Evolutionary conservation across 2,797 vertebrate genomes (phyloP).

Genomic region (Nannoperca obscura): DNA sequence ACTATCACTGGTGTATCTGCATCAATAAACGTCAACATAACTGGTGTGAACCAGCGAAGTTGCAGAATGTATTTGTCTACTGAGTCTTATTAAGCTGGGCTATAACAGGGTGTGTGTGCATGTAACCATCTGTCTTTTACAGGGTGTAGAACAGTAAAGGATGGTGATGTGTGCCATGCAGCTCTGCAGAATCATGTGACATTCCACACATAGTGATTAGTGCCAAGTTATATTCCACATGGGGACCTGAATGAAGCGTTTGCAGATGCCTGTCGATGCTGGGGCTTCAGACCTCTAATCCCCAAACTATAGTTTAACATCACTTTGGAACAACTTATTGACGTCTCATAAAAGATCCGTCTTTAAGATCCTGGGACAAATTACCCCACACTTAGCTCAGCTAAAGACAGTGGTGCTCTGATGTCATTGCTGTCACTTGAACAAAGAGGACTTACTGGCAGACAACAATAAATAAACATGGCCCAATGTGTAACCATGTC

Average conservation of each 20-base stretch:
- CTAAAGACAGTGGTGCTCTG: slow-evolving; percentile 30
- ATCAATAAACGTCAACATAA: slow-evolving; percentile 9
- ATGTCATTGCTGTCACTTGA: slow-evolving; percentile 44
- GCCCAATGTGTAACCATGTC: not conserved
- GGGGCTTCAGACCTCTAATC: slow-evolving; percentile 57
- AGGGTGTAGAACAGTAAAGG: slow-evolving; percentile 61
- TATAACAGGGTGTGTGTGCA: slow-evolving; percentile 37
- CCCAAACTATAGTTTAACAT: slow-evolving; percentile 64
- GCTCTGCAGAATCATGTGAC: slow-evolving; percentile 68
- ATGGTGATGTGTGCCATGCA: slow-evolving; percentile 61
- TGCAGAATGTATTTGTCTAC: slow-evolving; percentile 44
- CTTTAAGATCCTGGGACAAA: slow-evolving; percentile 60
- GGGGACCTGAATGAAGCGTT: slow-evolving; percentile 72
- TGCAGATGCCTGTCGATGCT: slow-evolving; percentile 63
- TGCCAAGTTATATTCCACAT: slow-evolving; percentile 66
- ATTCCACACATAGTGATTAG: slow-evolving; percentile 75
- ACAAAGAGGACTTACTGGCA: slow-evolving; percentile 29
- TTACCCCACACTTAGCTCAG: slow-evolving; percentile 52
- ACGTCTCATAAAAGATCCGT: slow-evolving; percentile 56
- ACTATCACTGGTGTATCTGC: not conserved
- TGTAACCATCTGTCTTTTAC: slow-evolving; percentile 75
- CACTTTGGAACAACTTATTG: slow-evolving; percentile 58
- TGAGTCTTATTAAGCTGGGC: slow-evolving; percentile 50
- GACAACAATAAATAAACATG: slow-evolving; percentile 27
- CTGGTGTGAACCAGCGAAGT: slow-evolving; percentile 15